Evolutionary conservation across 2,797 vertebrate genomes (phyloP), one percentile per base, ranked within the genome.

Genomic region (Chelon labrosus): DNA sequence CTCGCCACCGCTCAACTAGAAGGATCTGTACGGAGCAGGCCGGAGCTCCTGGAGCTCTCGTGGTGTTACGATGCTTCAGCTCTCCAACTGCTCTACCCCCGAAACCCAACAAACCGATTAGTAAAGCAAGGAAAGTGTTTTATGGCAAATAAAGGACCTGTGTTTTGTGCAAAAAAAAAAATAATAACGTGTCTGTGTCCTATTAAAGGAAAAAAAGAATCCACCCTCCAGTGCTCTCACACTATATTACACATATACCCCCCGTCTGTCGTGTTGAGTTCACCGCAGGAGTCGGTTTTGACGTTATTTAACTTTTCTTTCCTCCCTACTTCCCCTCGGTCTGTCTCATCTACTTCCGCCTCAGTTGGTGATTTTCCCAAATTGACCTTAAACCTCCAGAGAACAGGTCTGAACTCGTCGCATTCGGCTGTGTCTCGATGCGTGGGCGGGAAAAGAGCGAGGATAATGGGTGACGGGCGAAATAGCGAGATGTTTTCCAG

Each of bases 21-120:
- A 71, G 76, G 80, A 78, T 75, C 55, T 67, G 53, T 37, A 37
- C 22, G 57, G 68, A 69, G 82, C 76, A 55, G 73, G 70, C 62
- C 79, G 14, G 71, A 46, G 17, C 22, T 22, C 22, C 22, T 22
- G 22, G 49, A 70, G 63, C 62, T 60, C 58, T 57, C 11, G 39
- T 56, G 37, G 73, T 70, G 70, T 76, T 69, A 47, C 51, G 39
- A 65, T 47, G 58, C 75, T 70, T 75, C 47, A 73, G 58, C 79
- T 7, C 65, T 61, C 44, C 55, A 42, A 39, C 80, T 75, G 0
- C 54, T 70, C 56, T 54, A 17, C 70, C 65, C 67, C 72, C 3
- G 22, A 60, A 7, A 35, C 31, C 31, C 31, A 7, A 35, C 31
- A 35, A 35, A 35, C 31, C 31, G 6, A 35, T 35, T 35, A 35